phyloP scores from a whole-genome alignment of 2,888 invertebrate species.

The Tethea ocularis region DNA sequence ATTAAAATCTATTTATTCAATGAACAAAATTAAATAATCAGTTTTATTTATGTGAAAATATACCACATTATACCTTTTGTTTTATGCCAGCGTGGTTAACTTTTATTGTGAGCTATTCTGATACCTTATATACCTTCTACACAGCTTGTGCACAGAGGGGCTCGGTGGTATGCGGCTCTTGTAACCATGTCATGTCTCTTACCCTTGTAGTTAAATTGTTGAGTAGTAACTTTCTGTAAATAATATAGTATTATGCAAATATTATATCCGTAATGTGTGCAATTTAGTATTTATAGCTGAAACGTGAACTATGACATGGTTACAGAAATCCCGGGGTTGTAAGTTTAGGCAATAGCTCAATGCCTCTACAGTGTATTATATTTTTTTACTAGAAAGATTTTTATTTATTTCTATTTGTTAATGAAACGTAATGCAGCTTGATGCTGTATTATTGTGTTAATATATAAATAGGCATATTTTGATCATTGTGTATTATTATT shows the following conservation, averaged over 20 bases:
- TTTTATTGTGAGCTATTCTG: slow-evolving; percentile 64
- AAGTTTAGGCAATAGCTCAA: slow-evolving; percentile 80
- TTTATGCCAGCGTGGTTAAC: slow-evolving; percentile 40
- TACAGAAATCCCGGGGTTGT: slow-evolving; percentile 80
- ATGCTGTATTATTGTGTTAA: slow-evolving; percentile 67
- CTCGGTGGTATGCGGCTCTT: slow-evolving; percentile 77
- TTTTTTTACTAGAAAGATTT: slow-evolving; percentile 60
- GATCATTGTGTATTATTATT: slow-evolving; percentile 58
- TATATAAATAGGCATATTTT: slow-evolving; percentile 62
- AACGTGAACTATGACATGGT: slow-evolving; percentile 65
- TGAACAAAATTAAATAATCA: slow-evolving; percentile 13
- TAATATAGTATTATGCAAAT: slow-evolving; percentile 47
- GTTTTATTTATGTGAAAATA: slow-evolving; percentile 20
- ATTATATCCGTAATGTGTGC: slow-evolving; percentile 44
- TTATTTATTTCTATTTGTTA: slow-evolving; percentile 69
- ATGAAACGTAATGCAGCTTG: slow-evolving; percentile 73
- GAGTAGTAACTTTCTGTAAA: slow-evolving; percentile 60
- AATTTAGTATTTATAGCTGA: slow-evolving; percentile 37
- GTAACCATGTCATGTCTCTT: slow-evolving; percentile 73
- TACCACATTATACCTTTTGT: slow-evolving; percentile 45
- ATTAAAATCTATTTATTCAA: neutral
- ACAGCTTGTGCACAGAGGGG: slow-evolving; percentile 74
- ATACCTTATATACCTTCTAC: slow-evolving; percentile 63
- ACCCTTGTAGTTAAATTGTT: slow-evolving; percentile 40
- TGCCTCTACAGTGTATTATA: slow-evolving; percentile 63